phyloP scores from a whole-genome alignment of 2,888 invertebrate species.

The Cantharis nigra region DNA sequence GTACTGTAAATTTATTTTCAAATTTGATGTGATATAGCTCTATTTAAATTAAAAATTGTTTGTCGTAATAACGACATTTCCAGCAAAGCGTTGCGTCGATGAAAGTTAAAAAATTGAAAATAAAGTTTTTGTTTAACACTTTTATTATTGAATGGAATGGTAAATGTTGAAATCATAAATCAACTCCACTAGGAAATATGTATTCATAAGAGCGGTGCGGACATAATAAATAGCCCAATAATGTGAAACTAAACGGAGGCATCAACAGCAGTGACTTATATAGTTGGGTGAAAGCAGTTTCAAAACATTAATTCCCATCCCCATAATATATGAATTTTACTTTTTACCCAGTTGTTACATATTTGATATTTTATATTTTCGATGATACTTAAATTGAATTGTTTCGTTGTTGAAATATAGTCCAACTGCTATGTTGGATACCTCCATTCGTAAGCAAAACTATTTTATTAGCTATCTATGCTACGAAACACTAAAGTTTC shows the following conservation, averaged over 20 bases:
- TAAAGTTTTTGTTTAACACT: background rate
- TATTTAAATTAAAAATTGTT: background rate
- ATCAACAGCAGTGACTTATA: conserved; percentile 32
- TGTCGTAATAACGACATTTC: background rate
- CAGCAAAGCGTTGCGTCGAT: background rate
- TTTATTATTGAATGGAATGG: conserved; percentile 10
- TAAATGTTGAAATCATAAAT: conserved; percentile 15
- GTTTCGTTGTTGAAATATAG: background rate
- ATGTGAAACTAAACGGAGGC: conserved; percentile 33
- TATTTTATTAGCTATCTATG: too few relatives aligned
- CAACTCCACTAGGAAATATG: conserved; percentile 21
- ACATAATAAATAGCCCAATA: conserved; percentile 36
- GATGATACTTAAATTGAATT: background rate
- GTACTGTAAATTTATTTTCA: too few relatives aligned
- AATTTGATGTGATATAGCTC: background rate
- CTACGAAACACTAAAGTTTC: too few relatives aligned
- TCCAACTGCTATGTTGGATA: background rate
- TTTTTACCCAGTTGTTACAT: background rate
- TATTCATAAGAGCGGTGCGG: conserved; percentile 34
- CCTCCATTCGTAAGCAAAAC: background rate
- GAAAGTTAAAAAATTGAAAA: background rate
- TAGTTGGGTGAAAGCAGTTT: background rate
- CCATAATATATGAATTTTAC: background rate
- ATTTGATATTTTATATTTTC: background rate
- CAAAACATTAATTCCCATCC: background rate